Percentiles rank a stretch among this genome's conserved stretches.
Evolutionary conservation across 2,888 invertebrate species (phyloP).

Genomic region (Ferdinandea cuprea): DNA sequence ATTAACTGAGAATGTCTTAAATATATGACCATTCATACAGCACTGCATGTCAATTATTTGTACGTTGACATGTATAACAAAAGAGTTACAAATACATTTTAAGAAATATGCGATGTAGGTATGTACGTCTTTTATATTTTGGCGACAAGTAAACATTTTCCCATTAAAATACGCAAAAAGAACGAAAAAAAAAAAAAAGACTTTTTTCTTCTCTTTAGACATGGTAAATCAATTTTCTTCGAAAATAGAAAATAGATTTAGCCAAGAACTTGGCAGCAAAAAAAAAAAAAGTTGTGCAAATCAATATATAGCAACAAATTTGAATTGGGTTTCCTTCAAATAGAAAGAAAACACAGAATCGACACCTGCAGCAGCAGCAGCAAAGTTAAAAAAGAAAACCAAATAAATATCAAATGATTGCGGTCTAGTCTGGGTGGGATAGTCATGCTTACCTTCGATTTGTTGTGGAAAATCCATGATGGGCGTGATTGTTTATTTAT

Average conservation of each 20-base stretch:
- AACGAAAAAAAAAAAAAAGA: background rate
- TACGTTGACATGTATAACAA: background rate
- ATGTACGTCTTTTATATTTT: background rate
- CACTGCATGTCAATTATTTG: background rate
- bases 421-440: background rate
- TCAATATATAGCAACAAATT: constrained; percentile 42
- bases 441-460: constrained; percentile 78
- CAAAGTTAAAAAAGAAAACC: constrained; percentile 73
- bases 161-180: constrained; percentile 19
- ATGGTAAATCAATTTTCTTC: background rate
- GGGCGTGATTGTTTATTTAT: constrained; percentile 10
- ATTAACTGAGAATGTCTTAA: background rate
- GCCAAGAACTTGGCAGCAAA: constrained; percentile 38
- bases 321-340: constrained; percentile 44
- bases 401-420: constrained; percentile 59
- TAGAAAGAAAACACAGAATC: constrained; percentile 19
- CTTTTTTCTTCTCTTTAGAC: background rate
- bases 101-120: too few species aligned
- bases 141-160: constrained; percentile 2
- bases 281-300: constrained; percentile 1
- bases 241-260: constrained; percentile 34
- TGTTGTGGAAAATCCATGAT: constrained; percentile 81
- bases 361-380: constrained; percentile 56
- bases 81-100: background rate
- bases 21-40: background rate